Evolutionary conservation across 2,113 vertebrate species (phyloP).

Genomic region (Vireo altiloquus): DNA sequence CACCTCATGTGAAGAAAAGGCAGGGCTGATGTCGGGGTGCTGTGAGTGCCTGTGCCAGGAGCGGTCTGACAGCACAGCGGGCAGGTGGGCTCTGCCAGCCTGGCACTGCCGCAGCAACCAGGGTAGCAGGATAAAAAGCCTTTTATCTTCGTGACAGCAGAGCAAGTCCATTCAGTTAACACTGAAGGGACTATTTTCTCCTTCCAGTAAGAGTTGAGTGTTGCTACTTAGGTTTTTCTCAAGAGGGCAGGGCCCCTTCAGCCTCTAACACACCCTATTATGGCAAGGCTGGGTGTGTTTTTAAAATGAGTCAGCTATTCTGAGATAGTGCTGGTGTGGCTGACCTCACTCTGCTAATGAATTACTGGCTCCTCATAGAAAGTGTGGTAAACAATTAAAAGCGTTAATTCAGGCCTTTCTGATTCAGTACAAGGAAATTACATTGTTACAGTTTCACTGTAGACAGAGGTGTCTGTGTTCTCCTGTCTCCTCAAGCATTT

Average conservation of each 20-base stretch:
- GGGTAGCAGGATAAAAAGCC: not conserved
- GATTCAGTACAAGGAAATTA: not conserved
- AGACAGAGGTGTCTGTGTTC: not conserved
- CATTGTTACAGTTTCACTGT: not conserved
- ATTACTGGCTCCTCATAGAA: not conserved
- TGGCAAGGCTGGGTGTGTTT: not conserved
- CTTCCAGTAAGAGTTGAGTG: not conserved
- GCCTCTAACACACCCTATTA: not conserved
- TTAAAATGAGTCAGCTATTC: slow-evolving; percentile 16
- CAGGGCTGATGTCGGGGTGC: not conserved
- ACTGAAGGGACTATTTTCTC: not conserved
- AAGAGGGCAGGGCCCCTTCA: not conserved
- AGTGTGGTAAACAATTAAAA: not conserved
- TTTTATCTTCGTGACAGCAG: not conserved
- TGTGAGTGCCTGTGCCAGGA: not conserved
- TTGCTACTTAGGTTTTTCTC: not conserved
- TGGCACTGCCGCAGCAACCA: not conserved
- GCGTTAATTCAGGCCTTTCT: not conserved
- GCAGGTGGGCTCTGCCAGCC: not conserved
- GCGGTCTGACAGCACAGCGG: not conserved
- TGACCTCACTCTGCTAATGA: not conserved
- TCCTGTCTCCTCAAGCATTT: not conserved
- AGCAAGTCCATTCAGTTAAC: not conserved
- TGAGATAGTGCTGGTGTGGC: not conserved
- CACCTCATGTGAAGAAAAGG: not conserved